A percentile compares a stretch with the other conserved stretches of the same genome.
Evolutionary conservation across 2,113 vertebrate species (phyloP).

Genomic region (Aptenodytes forsteri): DNA sequence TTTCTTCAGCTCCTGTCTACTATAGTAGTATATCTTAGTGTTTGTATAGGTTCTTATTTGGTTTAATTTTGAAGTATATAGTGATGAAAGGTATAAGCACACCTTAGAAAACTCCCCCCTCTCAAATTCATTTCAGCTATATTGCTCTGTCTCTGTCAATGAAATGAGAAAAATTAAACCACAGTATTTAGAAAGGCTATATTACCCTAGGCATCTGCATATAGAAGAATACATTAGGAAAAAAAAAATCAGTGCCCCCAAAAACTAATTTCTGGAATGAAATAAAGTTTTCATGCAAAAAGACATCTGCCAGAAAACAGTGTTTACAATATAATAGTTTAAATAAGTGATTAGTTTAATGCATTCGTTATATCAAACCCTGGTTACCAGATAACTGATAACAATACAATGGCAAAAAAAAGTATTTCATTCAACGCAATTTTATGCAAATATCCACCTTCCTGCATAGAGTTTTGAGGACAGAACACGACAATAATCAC

Average conservation of each 20-base stretch:
- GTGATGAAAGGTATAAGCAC: background rate
- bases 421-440: rapidly evolving
- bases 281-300: background rate
- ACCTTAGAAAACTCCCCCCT: background rate
- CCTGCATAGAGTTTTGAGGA: background rate
- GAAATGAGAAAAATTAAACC: background rate
- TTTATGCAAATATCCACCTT: background rate
- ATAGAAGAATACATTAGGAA: background rate
- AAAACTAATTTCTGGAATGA: background rate
- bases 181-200: background rate
- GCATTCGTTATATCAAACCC: background rate
- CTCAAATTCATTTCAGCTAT: background rate
- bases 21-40: background rate
- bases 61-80: background rate
- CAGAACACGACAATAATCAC: background rate
- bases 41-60: background rate
- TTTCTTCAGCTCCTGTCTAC: background rate
- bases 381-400: background rate
- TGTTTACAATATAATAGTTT: background rate
- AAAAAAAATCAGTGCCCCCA: background rate
- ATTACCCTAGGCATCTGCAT: background rate
- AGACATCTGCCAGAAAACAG: background rate
- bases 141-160: background rate
- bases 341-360: background rate
- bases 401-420: background rate